phyloP scores from a whole-genome alignment of 2,113 vertebrate species.

The Monopterus albus region DNA sequence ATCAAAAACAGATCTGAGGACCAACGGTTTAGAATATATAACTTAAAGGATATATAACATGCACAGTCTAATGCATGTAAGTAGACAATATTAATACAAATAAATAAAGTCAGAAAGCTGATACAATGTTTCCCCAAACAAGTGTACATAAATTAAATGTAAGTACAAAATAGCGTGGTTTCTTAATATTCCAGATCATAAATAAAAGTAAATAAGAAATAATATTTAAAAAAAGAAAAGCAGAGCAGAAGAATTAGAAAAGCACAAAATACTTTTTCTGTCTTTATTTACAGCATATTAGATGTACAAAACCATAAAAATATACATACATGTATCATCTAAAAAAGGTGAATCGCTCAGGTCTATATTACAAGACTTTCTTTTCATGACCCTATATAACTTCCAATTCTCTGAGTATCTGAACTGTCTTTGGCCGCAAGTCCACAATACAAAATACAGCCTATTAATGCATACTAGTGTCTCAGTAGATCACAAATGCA shows the following conservation, averaged over 20 bases:
- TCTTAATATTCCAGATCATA: too few relatives aligned
- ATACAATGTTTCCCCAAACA: too few relatives aligned
- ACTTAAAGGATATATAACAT: too few relatives aligned
- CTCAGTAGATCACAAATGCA: slow-evolving; percentile 14
- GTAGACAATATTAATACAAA: too few relatives aligned
- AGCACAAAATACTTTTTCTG: slow-evolving; percentile 48
- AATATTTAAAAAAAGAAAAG: too few relatives aligned
- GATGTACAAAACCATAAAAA: slow-evolving; percentile 84
- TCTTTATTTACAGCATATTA: slow-evolving; percentile 84
- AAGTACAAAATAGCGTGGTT: too few relatives aligned
- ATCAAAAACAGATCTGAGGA: too few relatives aligned
- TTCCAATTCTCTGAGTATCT: slow-evolving; percentile 9
- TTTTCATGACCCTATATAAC: slow-evolving; percentile 18
- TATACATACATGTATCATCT: slow-evolving; percentile 79
- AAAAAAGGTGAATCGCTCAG: slow-evolving; percentile 59
- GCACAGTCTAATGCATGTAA: too few relatives aligned
- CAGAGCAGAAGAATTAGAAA: not conserved
- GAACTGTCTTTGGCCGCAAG: slow-evolving; percentile 65
- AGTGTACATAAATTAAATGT: too few relatives aligned
- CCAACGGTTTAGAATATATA: too few relatives aligned
- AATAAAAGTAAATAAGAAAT: too few relatives aligned
- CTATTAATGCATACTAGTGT: slow-evolving; percentile 5
- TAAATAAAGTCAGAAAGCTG: too few relatives aligned
- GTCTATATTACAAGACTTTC: slow-evolving; percentile 69
- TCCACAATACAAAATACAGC: slow-evolving; percentile 24